A percentile compares a stretch with the other conserved stretches of the same genome.
Evolutionary conservation across 2,888 invertebrate species (phyloP).

Genomic region (Tinea trinotella): DNA sequence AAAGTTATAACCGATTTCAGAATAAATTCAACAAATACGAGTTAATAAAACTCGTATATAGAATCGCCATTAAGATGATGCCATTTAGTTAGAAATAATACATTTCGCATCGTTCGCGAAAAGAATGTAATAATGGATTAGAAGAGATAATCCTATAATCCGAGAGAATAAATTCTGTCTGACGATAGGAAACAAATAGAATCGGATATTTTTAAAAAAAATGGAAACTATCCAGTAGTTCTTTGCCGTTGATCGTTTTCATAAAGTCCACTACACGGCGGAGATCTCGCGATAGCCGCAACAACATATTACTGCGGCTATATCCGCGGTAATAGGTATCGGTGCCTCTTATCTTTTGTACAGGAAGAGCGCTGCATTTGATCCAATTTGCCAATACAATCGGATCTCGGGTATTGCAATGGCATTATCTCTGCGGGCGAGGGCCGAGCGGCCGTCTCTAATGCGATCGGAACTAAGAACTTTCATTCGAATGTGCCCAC

Average conservation of each 20-base stretch:
- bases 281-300: constrained; percentile 46
- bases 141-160: constrained; percentile 16
- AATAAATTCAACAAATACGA: not conserved
- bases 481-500: constrained; percentile 31
- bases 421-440: constrained; percentile 60
- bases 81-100: not conserved
- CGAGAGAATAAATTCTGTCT: constrained; percentile 14
- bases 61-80: not conserved
- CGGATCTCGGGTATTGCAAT: constrained; percentile 66
- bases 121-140: constrained; percentile 14
- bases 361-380: constrained; percentile 66
- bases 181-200: constrained; percentile 13
- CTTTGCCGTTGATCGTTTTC: constrained; percentile 38
- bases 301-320: constrained; percentile 53
- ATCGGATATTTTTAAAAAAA: constrained; percentile 29
- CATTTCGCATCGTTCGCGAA: constrained; percentile 7
- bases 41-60: not conserved
- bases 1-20: not conserved
- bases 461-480: constrained; percentile 54
- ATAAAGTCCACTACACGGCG: constrained; percentile 33
- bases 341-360: constrained; percentile 61
- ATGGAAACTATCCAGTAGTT: constrained; percentile 28
- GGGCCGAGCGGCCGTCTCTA: constrained; percentile 46
- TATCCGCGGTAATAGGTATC: constrained; percentile 30
- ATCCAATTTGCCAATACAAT: constrained; percentile 74